These are phyloP conservation scores for Eublepharis macularius DNA, from an alignment of 2,113 vertebrate species.

Conservation along the genomic window DNA sequence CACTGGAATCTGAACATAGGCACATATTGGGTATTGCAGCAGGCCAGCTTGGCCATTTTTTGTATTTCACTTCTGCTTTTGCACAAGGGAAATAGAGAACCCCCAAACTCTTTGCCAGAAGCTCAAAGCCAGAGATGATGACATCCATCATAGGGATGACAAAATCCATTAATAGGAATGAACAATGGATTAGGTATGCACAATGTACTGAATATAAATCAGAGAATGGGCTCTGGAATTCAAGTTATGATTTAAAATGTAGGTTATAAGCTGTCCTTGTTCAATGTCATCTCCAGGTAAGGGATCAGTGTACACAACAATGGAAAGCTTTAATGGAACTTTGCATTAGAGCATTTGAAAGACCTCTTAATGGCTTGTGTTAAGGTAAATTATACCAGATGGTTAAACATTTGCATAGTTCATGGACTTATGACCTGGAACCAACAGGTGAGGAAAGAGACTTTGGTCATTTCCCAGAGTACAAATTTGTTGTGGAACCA, in stretches of 20 bases:
- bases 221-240: neutral
- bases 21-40: neutral
- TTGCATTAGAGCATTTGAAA: neutral
- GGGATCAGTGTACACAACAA: neutral
- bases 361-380: neutral
- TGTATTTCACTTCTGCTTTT: neutral
- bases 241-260: neutral
- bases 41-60: neutral
- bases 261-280: neutral
- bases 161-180: slow-evolving; percentile 1
- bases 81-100: neutral
- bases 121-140: neutral
- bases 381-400: neutral
- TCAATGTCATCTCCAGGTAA: neutral
- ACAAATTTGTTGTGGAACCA: neutral
- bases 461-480: no score
- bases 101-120: neutral
- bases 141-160: neutral
- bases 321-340: neutral
- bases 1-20: neutral
- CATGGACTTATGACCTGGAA: neutral
- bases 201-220: neutral
- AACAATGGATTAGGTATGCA: neutral
- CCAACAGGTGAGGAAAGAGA: neutral
- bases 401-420: neutral